These are phyloP conservation scores for Stomatorhinus ivindoensis DNA, from an alignment of 2,113 vertebrate species.

Conservation along the genomic window DNA sequence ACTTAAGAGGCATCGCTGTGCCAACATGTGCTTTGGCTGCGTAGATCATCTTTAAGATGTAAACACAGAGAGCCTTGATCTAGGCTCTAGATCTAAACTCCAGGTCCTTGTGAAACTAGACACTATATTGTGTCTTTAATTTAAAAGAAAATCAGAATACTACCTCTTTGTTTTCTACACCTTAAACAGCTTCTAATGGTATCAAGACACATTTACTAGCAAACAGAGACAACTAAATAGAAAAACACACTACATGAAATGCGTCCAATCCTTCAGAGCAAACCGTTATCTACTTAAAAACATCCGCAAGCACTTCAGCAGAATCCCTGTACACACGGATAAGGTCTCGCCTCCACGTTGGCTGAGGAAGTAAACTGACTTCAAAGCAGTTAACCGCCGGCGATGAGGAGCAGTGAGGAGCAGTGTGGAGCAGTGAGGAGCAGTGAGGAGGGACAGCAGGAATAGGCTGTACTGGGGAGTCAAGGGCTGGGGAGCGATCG, in stretches of 20 bases:
- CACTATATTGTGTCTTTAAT: background rate
- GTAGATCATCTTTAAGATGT: background rate
- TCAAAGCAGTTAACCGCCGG: background rate
- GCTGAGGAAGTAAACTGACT: background rate
- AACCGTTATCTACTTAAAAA: background rate
- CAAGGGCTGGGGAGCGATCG: background rate
- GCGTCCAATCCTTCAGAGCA: background rate
- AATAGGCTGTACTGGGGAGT: background rate
- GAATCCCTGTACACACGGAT: background rate
- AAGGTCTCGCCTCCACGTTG: background rate
- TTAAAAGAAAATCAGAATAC: background rate
- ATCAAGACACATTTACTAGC: background rate
- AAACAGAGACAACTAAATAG: background rate
- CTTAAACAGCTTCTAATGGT: background rate
- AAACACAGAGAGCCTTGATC: background rate
- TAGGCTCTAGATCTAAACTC: background rate
- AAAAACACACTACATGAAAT: background rate
- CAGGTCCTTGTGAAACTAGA: background rate
- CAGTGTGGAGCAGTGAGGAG: background rate
- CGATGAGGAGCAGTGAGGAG: background rate
- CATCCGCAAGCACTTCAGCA: background rate
- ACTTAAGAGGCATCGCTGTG: background rate
- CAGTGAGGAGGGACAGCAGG: background rate
- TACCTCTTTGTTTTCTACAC: background rate
- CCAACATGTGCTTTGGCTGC: background rate